A percentile compares a stretch with the other conserved stretches of the same genome.
These are phyloP conservation scores for Corythaixoides concolor DNA, from an alignment of 2,113 vertebrate species.

Conservation along the genomic window DNA sequence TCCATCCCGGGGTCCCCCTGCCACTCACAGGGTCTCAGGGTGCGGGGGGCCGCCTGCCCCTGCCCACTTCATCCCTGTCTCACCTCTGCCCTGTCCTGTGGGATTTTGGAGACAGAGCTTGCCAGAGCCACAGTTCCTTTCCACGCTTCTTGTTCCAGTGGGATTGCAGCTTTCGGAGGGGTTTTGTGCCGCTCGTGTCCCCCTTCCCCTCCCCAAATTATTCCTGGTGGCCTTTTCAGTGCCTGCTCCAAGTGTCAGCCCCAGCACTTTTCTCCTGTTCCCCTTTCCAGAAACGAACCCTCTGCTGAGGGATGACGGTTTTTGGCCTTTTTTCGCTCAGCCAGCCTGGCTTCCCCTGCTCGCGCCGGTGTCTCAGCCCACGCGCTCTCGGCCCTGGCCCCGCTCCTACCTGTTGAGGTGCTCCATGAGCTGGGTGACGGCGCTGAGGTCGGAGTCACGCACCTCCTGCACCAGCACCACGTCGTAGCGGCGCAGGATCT, in stretches of 20 bases:
- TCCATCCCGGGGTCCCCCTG: fast-evolving
- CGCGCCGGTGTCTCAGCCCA: fast-evolving
- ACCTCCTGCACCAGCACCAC: constrained; percentile 87
- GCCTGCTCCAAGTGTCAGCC: not conserved
- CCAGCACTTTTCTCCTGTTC: not conserved
- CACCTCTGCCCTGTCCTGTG: not conserved
- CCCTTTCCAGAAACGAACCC: not conserved
- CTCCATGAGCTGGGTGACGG: constrained; percentile 78
- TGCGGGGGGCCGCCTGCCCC: not conserved
- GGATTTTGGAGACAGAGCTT: not conserved
- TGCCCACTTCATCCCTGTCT: not conserved
- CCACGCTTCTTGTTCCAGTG: fast-evolving
- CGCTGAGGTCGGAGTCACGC: constrained; percentile 81
- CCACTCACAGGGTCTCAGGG: not conserved
- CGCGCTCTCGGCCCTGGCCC: not conserved
- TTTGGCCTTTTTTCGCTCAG: not conserved
- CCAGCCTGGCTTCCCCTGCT: not conserved
- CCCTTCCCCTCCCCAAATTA: not conserved
- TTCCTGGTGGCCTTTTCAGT: not conserved
- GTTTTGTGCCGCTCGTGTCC: not conserved
- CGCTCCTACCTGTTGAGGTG: constrained; percentile 24
- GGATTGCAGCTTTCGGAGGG: not conserved
- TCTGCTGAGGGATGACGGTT: not conserved
- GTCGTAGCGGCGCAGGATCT: constrained; percentile 84
- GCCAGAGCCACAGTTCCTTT: not conserved